Conservation (phyloP, 2,113 vertebrate species). For the Callochromis pleurospilus region DNA sequence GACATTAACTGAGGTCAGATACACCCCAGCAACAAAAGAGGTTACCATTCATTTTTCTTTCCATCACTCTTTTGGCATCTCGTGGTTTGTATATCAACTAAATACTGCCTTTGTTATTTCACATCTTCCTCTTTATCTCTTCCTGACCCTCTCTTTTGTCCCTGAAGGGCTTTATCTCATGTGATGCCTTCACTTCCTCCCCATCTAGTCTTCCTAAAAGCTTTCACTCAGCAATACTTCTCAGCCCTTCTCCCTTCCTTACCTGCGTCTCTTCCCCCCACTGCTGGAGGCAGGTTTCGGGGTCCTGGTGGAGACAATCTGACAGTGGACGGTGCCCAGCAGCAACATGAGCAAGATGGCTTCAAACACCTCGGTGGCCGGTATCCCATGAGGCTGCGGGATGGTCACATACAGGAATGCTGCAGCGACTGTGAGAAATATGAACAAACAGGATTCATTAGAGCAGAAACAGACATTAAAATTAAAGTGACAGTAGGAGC, state of each 20-base stretch:
- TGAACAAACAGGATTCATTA: background rate
- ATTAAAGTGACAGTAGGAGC: background rate
- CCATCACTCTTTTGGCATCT: background rate
- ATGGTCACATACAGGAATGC: constrained; percentile 80
- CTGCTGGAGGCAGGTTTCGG: constrained; percentile 81
- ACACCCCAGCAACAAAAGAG: background rate
- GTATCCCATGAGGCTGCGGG: constrained; percentile 83
- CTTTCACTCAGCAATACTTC: background rate
- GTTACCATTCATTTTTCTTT: background rate
- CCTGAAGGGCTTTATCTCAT: background rate
- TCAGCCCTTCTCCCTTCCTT: background rate
- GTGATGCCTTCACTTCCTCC: background rate
- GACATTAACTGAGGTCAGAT: background rate
- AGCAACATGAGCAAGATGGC: constrained; percentile 94
- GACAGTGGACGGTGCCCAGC: constrained; percentile 96
- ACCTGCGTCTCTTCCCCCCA: constrained; percentile 92
- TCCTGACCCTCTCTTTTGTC: background rate
- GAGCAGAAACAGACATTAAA: background rate
- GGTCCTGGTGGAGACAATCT: constrained; percentile 96
- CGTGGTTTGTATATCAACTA: background rate
- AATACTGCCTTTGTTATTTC: background rate
- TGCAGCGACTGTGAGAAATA: constrained; percentile 75
- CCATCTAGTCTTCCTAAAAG: background rate
- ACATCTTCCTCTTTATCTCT: background rate
- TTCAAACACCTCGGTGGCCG: constrained; percentile 89